Base-by-base conservation (phyloP, 2,888 invertebrate species). In the Lasioglossum calceatum region DNA sequence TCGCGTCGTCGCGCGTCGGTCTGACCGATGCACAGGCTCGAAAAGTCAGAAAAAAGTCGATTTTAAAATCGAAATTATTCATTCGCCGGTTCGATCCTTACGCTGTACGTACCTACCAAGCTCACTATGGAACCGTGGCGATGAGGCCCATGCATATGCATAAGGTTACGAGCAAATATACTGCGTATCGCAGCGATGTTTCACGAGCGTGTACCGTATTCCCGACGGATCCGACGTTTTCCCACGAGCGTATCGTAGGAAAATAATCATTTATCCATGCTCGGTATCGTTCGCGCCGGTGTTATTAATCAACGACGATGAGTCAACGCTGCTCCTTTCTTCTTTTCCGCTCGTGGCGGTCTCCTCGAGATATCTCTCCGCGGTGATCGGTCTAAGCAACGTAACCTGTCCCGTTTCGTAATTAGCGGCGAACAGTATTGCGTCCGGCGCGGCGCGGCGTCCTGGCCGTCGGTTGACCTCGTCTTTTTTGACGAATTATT, bases 401-500 rank as follows among this genome's bases (percentile, higher is more conserved):
- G 61, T 32, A 54, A 54, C n/a, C 47, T 74, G 32, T 5, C 27
- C 23, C 32, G n/a, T 85, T 85, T 64, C 82, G 71, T 71, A 86
- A 86, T 77, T 50, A 19, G 36, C 10, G 8, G 16, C 10, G 58
- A 32, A 27, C 58, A 50, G 64, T 64, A 23, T 36, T 23, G 27
- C 58, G 47, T 77, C 80, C 61, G 16, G 47, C 16, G 47, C 54
- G 4, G 47, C 4, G 5, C 61, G 27, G 42, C 67, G 16, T 58
- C 36, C 42, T 79, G 76, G 12, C 32, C 4, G 27, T 32, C 4
- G 64, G n/a, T 39, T 74, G 77, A 44, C 80, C 77, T 74, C 74
- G 85, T 42, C 27, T 58, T 87, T 87, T 90, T 88, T 90, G 77
- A 87, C 87, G 80, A 61, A 82, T 87, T 84, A 79, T 90, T 82